A percentile compares a stretch with the other conserved stretches of the same genome.
Conservation (phyloP, 92 coral and sea anemone genomes). For the Zoanthus solanderi region DNA sequence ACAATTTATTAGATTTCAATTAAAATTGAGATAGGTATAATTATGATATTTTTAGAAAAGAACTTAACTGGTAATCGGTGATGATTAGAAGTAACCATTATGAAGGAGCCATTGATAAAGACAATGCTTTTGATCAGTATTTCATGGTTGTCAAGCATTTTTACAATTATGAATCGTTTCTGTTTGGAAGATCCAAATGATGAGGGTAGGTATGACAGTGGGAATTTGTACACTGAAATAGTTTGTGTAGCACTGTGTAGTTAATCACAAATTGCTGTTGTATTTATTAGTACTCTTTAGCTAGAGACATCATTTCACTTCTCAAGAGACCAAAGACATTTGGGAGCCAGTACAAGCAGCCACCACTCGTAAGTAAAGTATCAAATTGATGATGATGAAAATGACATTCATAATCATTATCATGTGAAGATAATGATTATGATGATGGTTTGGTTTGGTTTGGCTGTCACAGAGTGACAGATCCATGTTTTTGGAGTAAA, state of each 20-base stretch:
- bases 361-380: constrained; percentile 83
- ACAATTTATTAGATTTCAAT: background rate
- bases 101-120: no score
- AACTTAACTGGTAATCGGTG: background rate
- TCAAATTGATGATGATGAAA: background rate
- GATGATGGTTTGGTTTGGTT: background rate
- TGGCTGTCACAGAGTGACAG: no score
- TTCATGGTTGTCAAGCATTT: no score
- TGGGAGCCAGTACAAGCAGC: constrained; percentile 89
- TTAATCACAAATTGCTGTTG: background rate
- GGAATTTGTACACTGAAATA: no score
- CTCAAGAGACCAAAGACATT: constrained; percentile 93
- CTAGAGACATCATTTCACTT: constrained; percentile 86
- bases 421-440: background rate
- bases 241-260: background rate
- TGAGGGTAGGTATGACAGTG: no score
- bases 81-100: background rate
- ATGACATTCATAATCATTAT: background rate
- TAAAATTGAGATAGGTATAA: background rate
- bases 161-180: no score
- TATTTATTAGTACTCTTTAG: constrained; percentile 78
- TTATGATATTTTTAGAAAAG: background rate
- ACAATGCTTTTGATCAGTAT: no score
- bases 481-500: no score
- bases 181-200: no score